Evolutionary conservation across 2,113 vertebrate genomes (phyloP), one percentile per base, ranked within the genome.

Genomic region (Fulica atra): DNA sequence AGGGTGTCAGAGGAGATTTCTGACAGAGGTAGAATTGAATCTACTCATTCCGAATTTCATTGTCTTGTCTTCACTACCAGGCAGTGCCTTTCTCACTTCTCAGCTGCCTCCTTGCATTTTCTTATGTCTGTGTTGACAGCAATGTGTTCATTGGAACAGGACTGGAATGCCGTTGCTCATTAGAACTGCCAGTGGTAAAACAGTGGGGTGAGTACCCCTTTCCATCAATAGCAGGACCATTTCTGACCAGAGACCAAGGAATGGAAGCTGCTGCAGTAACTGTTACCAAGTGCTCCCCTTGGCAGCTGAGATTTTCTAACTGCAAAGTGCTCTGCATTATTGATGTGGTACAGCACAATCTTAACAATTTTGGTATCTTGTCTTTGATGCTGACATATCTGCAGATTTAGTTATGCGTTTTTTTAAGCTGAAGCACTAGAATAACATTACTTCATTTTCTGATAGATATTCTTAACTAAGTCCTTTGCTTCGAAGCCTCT

Each of bases 181-280:
- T 92, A 88, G 40, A 88, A 13, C n/a, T 60, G 6, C 44, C n/a
- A 3, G 1, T 18, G 46, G 64, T 44, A 81, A 25, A 57, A 2
- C n/a, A 38, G 10, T 7, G 56, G 60, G 38, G 33, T 60, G 69
- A 54, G 40, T 44, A 31, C n/a, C 42, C 23, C 60, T 88, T 64
- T 33, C 91, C 0, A 0, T 29, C 5, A 3, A 17, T 35, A 44
- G 15, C 0, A 0, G 54, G 38, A 16, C 54, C 1, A 0, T 26
- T 93, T 60, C 16, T 78, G 9, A 56, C 25, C 20, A 3, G 33
- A 56, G 16, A 65, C 31, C 28, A 17, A 59, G 66, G 13, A 4
- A 7, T 3, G 42, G 81, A 61, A 87, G 24, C 63, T 92, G 57
- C 46, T 54, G 68, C 82, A 20, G 6, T 24, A 81, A 80, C 60